Base-by-base conservation (phyloP, 2,888 invertebrate species). In the Dioctria rufipes region DNA sequence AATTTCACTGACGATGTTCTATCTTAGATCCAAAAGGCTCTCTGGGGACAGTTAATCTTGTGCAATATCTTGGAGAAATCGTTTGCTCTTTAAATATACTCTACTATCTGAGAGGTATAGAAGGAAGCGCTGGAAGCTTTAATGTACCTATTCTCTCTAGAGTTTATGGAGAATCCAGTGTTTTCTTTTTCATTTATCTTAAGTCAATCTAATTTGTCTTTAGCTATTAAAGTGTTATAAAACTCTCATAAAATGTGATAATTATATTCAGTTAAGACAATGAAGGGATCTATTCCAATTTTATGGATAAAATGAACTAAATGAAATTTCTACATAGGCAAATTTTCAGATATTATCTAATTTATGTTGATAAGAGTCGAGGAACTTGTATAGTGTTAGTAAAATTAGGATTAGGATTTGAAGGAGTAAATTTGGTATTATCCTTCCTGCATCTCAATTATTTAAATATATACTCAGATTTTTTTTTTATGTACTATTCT, bases 21-120 rank as follows among this genome's bases (percentile, higher is more conserved):
- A 69, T 69, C 69, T 51, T 25, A 69, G 69, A 69, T 43, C 51
- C 69, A 51, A 69, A 69, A 69, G 69, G 51, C 69, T 51, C 69
- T 51, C 69, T 5, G 25, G 69, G 69, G 69, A 51, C 69, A 25
- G 37, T 69, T 69, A 69, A 69, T 69, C 69, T 69, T 69, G 25
- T 69, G 51, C 51, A 69, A 69, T 69, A 69, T 69, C 69, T 69
- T 39, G 25, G 25, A 40, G 69, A 67, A 69, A 69, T 69, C 51
- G 69, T 25, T 67, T 49, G 25, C 67, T 25, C 61, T 40, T 67
- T 69, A 69, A 69, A 69, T 51, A 37, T 37, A 46, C 49, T 43
- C 25, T 25, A 25, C 25, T 25, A 25, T 25, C 25, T 25, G 25
- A 37, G 61, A 5, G 25, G 25, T 25, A 25, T 25, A 25, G 25